Percentiles rank a stretch among this genome's conserved stretches.
phyloP scores from a whole-genome alignment of 2,797 vertebrate species.

The Pelochelys cantorii region DNA sequence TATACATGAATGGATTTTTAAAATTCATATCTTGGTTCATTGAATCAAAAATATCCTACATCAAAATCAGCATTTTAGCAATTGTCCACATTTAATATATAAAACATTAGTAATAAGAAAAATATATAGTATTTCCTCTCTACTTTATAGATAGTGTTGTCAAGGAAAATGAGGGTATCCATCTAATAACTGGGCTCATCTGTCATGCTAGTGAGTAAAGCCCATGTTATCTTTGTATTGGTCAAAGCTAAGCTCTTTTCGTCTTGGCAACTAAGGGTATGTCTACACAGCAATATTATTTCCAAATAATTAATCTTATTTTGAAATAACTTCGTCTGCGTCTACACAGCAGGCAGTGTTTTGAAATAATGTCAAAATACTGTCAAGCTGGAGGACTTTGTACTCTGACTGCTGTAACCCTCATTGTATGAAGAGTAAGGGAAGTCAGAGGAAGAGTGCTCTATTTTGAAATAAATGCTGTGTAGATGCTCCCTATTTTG shows the following conservation, averaged over 20 bases:
- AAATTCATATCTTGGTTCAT: fast-evolving
- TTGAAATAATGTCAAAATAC: too few relatives aligned
- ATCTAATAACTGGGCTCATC: background rate
- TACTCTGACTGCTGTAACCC: too few relatives aligned
- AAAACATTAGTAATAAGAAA: background rate
- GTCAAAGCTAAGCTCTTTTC: background rate
- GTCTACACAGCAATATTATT: too few relatives aligned
- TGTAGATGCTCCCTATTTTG: too few relatives aligned
- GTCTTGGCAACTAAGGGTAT: background rate
- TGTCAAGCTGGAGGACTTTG: too few relatives aligned
- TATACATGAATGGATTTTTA: background rate
- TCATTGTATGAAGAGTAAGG: too few relatives aligned
- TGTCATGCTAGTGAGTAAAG: background rate
- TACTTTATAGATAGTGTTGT: background rate
- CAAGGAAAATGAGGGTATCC: background rate
- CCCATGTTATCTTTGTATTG: background rate
- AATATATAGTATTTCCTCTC: background rate
- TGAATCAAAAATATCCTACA: background rate
- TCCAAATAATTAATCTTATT: too few relatives aligned
- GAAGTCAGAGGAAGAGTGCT: too few relatives aligned
- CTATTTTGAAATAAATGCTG: too few relatives aligned
- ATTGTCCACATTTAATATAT: background rate
- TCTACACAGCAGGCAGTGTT: too few relatives aligned
- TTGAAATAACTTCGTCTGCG: too few relatives aligned
- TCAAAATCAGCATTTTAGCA: background rate